Conservation (phyloP, 2,888 invertebrate species). For the Eilema sororculum region DNA sequence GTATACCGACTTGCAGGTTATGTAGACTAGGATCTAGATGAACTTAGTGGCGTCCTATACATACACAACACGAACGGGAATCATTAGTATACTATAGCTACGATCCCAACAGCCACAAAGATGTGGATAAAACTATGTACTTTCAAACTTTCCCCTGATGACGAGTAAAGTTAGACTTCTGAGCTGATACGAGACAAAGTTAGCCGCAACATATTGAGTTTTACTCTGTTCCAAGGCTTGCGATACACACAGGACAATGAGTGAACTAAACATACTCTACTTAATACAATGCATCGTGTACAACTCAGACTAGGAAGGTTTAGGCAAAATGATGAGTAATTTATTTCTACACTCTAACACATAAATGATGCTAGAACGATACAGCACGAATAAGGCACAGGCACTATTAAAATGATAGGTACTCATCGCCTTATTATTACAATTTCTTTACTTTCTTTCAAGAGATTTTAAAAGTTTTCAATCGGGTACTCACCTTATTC, state of each 20-base stretch:
- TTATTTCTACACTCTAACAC: too few relatives aligned
- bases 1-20: too few relatives aligned
- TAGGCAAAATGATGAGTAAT: too few relatives aligned
- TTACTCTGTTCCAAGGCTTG: slow-evolving; percentile 10
- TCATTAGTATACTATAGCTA: not conserved
- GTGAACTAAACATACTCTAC: not conserved
- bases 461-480: too few relatives aligned
- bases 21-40: too few relatives aligned
- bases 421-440: too few relatives aligned
- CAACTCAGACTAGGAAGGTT: not conserved
- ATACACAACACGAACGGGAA: not conserved
- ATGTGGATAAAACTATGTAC: slow-evolving; percentile 7
- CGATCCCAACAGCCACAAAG: not conserved
- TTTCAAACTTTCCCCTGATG: slow-evolving; percentile 17
- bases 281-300: not conserved
- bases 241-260: slow-evolving; percentile 6
- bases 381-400: too few relatives aligned
- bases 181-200: slow-evolving; percentile 12
- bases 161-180: slow-evolving; percentile 18
- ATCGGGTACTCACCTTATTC: too few relatives aligned
- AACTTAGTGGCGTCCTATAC: not conserved
- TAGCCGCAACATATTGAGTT: slow-evolving; percentile 13
- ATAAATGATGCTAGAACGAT: too few relatives aligned
- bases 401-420: too few relatives aligned
- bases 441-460: too few relatives aligned